Conservation (phyloP, 2,888 invertebrate genomes). For the Beris chalybata region DNA sequence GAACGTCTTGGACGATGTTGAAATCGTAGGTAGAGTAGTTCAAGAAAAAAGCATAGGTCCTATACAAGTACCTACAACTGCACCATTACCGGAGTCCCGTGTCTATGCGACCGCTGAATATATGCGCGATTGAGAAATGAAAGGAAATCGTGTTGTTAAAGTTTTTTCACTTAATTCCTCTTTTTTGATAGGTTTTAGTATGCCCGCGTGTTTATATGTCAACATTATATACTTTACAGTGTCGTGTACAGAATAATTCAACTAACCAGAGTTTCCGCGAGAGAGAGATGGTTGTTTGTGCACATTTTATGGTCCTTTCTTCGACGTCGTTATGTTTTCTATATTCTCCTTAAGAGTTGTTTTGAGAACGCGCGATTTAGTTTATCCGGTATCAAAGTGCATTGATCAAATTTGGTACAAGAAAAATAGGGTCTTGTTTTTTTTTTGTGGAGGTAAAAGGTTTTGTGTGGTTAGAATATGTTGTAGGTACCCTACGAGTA, state of each 20-base stretch:
- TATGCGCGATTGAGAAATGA: constrained; percentile 36
- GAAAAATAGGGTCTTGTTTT: constrained; percentile 17
- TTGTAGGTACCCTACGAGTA: too few species aligned
- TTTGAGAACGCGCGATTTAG: too few species aligned
- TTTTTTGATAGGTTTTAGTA: constrained; percentile 33
- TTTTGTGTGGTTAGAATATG: too few species aligned
- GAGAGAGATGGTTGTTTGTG: constrained; percentile 19
- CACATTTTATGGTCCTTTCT: constrained; percentile 29
- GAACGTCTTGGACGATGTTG: too few species aligned
- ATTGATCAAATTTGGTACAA: constrained; percentile 29
- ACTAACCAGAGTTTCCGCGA: constrained; percentile 16
- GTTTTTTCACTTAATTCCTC: constrained; percentile 39
- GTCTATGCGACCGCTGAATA: too few species aligned
- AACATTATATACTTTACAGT: constrained; percentile 31
- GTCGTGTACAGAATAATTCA: constrained; percentile 33
- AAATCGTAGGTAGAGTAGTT: too few species aligned
- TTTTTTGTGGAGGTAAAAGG: constrained; percentile 1
- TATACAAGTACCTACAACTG: too few species aligned
- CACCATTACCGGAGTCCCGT: too few species aligned
- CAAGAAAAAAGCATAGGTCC: too few species aligned
- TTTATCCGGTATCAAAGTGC: constrained; percentile 14
- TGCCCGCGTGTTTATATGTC: constrained; percentile 32
- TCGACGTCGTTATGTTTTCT: constrained; percentile 6
- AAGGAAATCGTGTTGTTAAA: constrained; percentile 37
- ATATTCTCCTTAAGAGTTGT: too few species aligned